Conservation (phyloP, 2,888 invertebrate species). For the Cheilosia vernalis region DNA sequence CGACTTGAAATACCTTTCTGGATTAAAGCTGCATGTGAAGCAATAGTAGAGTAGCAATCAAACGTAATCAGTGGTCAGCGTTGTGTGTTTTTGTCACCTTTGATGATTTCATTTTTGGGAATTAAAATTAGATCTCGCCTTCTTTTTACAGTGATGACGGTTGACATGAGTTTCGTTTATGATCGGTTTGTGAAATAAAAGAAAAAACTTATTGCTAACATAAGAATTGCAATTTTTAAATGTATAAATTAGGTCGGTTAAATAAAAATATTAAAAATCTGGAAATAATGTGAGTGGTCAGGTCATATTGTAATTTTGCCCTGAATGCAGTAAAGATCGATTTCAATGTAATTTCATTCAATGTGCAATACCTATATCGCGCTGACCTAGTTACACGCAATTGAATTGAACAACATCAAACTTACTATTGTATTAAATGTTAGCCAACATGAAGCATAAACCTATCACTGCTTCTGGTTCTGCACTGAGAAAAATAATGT, state of each 20-base stretch:
- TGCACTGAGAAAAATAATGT: neutral
- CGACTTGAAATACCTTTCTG: conserved; percentile 34
- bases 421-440: neutral
- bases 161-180: conserved; percentile 36
- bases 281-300: too few species aligned
- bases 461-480: neutral
- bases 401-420: neutral
- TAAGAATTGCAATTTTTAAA: too few species aligned
- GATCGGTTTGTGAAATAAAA: conserved; percentile 24
- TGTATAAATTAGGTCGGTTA: too few species aligned
- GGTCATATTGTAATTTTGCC: neutral
- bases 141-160: conserved; percentile 6
- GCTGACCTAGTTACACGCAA: neutral
- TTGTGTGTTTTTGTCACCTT: conserved; percentile 25
- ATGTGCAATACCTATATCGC: neutral
- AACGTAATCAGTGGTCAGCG: conserved; percentile 26
- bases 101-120: conserved; percentile 35
- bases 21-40: conserved; percentile 34
- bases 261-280: too few species aligned
- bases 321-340: neutral
- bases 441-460: neutral
- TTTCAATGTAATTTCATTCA: neutral
- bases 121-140: conserved; percentile 33
- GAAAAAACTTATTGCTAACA: neutral
- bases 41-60: conserved; percentile 14